Evolutionary conservation across 2,113 vertebrate genomes (phyloP).

Genomic region (Ivindomyrus marchei): DNA sequence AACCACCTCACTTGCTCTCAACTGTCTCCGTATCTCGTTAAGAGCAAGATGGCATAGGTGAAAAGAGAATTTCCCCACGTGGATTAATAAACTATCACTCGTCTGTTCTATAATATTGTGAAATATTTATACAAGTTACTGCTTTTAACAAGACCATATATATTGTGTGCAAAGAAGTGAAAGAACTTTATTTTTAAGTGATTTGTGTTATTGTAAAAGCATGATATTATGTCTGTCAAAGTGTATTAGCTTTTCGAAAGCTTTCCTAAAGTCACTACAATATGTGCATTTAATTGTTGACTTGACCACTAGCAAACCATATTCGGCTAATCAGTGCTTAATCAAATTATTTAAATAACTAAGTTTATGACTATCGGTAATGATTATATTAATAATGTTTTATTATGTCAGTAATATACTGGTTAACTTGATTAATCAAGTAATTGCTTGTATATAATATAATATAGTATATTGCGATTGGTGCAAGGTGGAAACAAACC

Average conservation of each 20-base stretch:
- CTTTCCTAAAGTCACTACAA: background rate
- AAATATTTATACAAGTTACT: background rate
- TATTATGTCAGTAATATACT: background rate
- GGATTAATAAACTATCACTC: background rate
- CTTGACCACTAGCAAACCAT: background rate
- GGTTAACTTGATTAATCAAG: background rate
- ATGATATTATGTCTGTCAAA: background rate
- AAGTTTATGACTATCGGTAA: background rate
- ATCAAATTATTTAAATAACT: background rate
- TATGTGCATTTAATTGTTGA: background rate
- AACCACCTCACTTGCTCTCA: background rate
- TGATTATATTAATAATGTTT: background rate
- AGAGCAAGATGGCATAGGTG: background rate
- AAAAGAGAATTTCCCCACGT: background rate
- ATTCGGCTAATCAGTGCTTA: background rate
- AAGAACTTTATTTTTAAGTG: background rate
- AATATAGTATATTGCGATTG: background rate
- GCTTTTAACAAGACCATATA: too few relatives aligned
- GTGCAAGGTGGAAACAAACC: background rate
- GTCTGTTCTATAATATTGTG: background rate
- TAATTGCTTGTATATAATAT: background rate
- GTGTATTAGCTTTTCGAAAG: background rate
- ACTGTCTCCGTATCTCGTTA: background rate
- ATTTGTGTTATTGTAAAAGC: background rate
- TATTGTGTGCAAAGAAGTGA: background rate